Percentiles rank a stretch among this genome's conserved stretches.
Conservation (phyloP, 2,113 vertebrate species). For the Leptocoma aspasia region DNA sequence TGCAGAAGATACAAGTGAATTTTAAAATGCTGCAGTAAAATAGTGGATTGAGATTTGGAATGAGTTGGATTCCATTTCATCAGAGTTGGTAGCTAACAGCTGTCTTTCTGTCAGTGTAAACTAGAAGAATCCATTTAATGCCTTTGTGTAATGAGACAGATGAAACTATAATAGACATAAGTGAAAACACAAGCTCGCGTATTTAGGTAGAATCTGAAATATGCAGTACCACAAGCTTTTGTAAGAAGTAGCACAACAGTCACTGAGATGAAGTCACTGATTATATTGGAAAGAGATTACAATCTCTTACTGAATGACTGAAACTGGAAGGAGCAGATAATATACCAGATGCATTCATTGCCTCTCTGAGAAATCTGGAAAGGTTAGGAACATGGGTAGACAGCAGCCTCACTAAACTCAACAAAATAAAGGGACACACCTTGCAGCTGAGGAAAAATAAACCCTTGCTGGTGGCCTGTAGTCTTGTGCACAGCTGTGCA, state of each 20-base stretch:
- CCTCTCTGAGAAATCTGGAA: not conserved
- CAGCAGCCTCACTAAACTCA: not conserved
- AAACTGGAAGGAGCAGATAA: not conserved
- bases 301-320: rapidly evolving
- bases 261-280: not conserved
- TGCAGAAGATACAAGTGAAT: not conserved
- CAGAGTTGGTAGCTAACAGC: not conserved
- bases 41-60: not conserved
- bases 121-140: not conserved
- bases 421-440: rapidly evolving
- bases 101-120: not conserved
- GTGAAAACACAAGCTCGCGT: not conserved
- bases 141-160: not conserved
- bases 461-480: rapidly evolving
- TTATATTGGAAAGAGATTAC: not conserved
- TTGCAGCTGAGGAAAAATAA: not conserved
- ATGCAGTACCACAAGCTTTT: not conserved
- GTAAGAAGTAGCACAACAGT: not conserved
- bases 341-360: rapidly evolving
- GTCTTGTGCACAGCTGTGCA: rapidly evolving
- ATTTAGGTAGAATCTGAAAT: not conserved
- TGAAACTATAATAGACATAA: not conserved
- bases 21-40: not conserved
- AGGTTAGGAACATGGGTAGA: not conserved
- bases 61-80: not conserved